These are phyloP conservation scores for Hyppa rectilinea DNA, from an alignment of 2,888 invertebrate species.

Conservation along the genomic window DNA sequence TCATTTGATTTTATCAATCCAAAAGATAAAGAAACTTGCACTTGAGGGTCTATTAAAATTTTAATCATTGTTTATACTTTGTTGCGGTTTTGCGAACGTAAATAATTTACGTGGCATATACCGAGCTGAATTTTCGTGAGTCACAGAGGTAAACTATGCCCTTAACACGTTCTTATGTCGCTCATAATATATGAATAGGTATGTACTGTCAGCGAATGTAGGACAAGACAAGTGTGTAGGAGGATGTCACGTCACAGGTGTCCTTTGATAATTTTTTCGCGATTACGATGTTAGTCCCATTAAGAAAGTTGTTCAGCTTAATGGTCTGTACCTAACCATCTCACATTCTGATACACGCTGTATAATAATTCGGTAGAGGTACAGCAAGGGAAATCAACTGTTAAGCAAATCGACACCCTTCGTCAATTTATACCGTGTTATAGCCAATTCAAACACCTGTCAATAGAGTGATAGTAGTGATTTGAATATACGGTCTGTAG, in stretches of 20 bases:
- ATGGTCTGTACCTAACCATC: background rate
- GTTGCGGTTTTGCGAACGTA: background rate
- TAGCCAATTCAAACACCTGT: background rate
- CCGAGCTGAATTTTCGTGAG: conserved; percentile 16
- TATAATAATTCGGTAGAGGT: background rate
- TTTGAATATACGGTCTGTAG: background rate
- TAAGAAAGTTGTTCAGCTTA: background rate
- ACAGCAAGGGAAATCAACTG: background rate
- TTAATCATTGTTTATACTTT: background rate
- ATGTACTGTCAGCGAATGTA: conserved; percentile 13
- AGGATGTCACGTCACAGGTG: conserved; percentile 16
- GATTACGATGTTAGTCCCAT: too few species aligned
- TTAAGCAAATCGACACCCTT: background rate
- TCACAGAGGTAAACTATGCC: conserved; percentile 25
- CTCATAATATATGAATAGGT: conserved; percentile 14
- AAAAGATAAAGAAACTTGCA: background rate
- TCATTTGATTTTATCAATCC: background rate
- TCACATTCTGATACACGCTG: background rate
- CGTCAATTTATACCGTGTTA: background rate
- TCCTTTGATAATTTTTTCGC: background rate
- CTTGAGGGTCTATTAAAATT: background rate
- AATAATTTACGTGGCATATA: background rate
- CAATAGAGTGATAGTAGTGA: background rate
- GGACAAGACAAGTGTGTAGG: conserved; percentile 4
- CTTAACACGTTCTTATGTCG: conserved; percentile 38